phyloP scores from a whole-genome alignment of 2,113 vertebrate genomes.

The Tautogolabrus adspersus region DNA sequence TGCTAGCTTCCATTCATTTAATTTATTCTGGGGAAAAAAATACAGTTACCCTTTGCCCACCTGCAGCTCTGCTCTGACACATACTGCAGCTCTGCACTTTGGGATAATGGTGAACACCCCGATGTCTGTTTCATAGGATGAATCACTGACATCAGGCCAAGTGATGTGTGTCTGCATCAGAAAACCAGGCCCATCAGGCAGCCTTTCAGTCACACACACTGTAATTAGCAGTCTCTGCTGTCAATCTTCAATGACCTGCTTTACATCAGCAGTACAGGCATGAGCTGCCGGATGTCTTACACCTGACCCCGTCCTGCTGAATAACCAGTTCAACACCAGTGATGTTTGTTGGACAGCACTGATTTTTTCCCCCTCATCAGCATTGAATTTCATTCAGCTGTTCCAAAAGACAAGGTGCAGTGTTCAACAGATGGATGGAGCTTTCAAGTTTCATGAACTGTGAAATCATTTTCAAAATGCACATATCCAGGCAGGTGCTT shows the following conservation, averaged over 20 bases:
- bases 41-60: conserved; percentile 42
- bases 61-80: conserved; percentile 57
- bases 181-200: background rate
- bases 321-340: background rate
- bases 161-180: conserved; percentile 36
- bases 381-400: conserved; percentile 28
- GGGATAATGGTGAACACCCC: conserved; percentile 29
- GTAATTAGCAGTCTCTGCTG: conserved; percentile 25
- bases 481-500: conserved; percentile 11
- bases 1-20: conserved; percentile 60
- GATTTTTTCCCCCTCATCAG: background rate
- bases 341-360: background rate
- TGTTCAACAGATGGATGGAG: conserved; percentile 15
- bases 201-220: conserved; percentile 17
- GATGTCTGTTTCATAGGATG: conserved; percentile 31
- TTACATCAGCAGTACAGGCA: conserved; percentile 8
- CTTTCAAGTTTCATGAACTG: conserved; percentile 14
- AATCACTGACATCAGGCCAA: conserved; percentile 27
- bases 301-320: conserved; percentile 27
- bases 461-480: conserved; percentile 31
- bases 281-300: conserved; percentile 38
- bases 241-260: conserved; percentile 24
- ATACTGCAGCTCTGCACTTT: conserved; percentile 35
- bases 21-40: conserved; percentile 41
- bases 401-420: conserved; percentile 21